Evolutionary conservation across 2,797 vertebrate genomes (phyloP).

Genomic region (Neosilurus hyrtlii): DNA sequence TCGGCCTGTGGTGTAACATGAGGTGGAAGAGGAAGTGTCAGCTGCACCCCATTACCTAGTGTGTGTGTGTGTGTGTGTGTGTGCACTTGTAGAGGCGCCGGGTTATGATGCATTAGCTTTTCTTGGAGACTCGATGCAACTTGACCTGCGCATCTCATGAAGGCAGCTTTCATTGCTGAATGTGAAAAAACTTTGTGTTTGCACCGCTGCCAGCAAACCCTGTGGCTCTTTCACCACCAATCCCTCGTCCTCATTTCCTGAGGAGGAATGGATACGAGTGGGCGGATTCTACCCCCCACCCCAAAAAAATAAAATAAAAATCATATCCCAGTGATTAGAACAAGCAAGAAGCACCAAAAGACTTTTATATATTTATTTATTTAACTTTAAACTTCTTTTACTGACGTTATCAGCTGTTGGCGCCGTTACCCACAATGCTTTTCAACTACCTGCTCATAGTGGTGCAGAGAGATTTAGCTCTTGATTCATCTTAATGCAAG

Average conservation of each 20-base stretch:
- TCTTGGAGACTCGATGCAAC: conserved; percentile 20
- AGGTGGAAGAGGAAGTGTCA: conserved; percentile 18
- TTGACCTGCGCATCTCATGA: conserved; percentile 10
- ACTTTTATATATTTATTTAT: background rate
- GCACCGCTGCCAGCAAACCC: background rate
- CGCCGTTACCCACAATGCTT: background rate
- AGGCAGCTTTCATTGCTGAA: background rate
- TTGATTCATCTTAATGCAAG: background rate
- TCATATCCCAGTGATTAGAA: no score
- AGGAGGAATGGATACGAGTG: background rate
- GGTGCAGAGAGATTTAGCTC: background rate
- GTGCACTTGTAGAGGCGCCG: background rate
- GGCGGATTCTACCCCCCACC: background rate
- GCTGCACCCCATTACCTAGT: background rate
- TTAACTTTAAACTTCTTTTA: background rate
- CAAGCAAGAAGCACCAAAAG: background rate
- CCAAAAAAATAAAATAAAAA: no score
- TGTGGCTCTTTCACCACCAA: background rate
- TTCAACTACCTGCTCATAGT: background rate
- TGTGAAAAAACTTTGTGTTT: background rate
- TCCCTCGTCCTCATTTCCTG: background rate
- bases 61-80: conserved; percentile 7
- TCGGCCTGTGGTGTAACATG: background rate
- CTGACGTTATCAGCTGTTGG: no score
- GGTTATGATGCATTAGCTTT: conserved; percentile 30